These are phyloP conservation scores for Hirtodrosophila cameraria DNA, from an alignment of 2,888 invertebrate genomes.

Conservation along the genomic window DNA sequence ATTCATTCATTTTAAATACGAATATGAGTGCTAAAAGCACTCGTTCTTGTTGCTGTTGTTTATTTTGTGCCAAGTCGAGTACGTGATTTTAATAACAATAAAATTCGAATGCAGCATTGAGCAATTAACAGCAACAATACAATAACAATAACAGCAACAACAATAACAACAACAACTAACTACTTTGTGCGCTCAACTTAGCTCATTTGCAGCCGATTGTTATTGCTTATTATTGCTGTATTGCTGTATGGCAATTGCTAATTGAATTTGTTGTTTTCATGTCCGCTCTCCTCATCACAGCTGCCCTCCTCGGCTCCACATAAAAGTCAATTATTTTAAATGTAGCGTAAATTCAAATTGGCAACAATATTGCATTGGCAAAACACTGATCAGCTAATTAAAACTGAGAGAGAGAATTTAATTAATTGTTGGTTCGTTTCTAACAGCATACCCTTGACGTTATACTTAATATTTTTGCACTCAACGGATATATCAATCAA, in stretches of 20 bases:
- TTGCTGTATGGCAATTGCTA: conserved; percentile 59
- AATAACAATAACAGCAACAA: conserved; percentile 15
- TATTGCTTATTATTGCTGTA: conserved; percentile 57
- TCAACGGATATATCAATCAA: conserved; percentile 22
- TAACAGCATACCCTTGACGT: not conserved
- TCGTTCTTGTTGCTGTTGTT: conserved; percentile 37
- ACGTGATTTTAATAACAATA: conserved; percentile 79
- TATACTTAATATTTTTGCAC: conserved; percentile 2
- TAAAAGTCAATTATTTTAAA: conserved; percentile 53
- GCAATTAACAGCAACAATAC: conserved; percentile 60
- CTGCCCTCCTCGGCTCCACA: not conserved
- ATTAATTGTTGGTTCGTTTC: conserved; percentile 12
- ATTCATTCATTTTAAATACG: conserved; percentile 41
- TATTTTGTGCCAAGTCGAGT: conserved; percentile 52
- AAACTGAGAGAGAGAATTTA: conserved; percentile 3
- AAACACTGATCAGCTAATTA: conserved; percentile 35
- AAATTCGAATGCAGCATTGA: conserved; percentile 66
- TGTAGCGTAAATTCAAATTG: conserved; percentile 47
- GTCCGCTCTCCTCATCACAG: not conserved
- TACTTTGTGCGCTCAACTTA: conserved; percentile 56
- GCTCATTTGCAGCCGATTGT: conserved; percentile 49
- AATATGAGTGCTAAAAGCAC: conserved; percentile 20
- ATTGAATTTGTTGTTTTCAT: conserved; percentile 60
- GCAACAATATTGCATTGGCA: conserved; percentile 25
- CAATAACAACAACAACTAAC: conserved; percentile 24